These are phyloP conservation scores for Scrobipalpa atriplicella DNA, from an alignment of 2,888 invertebrate species.

Conservation along the genomic window DNA sequence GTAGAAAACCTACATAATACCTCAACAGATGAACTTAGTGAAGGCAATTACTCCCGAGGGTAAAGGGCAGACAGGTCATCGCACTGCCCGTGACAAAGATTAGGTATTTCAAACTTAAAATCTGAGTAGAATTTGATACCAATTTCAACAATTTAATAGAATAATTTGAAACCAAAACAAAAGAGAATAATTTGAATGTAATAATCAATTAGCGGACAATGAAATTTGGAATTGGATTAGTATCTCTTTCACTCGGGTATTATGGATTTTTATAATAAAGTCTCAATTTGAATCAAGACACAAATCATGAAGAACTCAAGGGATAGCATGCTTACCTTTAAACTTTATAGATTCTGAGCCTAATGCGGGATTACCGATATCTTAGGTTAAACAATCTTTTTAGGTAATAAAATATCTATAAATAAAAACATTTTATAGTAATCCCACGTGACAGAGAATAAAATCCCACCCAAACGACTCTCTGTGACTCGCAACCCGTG, in stretches of 20 bases:
- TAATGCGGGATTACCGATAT: no score
- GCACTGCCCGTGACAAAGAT: conserved; percentile 24
- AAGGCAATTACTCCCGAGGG: conserved; percentile 16
- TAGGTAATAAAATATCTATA: no score
- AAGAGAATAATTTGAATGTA: not conserved
- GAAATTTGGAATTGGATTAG: not conserved
- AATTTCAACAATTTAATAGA: conserved; percentile 8
- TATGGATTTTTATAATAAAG: not conserved
- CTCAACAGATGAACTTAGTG: not conserved
- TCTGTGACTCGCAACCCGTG: not conserved
- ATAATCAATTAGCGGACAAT: not conserved
- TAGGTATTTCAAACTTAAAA: conserved; percentile 10
- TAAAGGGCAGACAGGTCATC: conserved; percentile 30
- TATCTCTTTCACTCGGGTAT: no score
- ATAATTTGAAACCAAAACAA: not conserved
- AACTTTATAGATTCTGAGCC: no score
- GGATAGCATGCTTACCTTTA: no score
- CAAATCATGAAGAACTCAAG: no score
- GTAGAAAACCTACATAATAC: not conserved
- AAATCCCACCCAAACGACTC: not conserved
- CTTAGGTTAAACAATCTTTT: no score
- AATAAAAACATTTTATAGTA: not conserved
- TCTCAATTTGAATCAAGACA: no score
- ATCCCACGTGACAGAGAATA: not conserved
- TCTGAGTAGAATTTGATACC: not conserved